Conservation (phyloP, 2,797 vertebrate species). For the Epinephelus coioides region DNA sequence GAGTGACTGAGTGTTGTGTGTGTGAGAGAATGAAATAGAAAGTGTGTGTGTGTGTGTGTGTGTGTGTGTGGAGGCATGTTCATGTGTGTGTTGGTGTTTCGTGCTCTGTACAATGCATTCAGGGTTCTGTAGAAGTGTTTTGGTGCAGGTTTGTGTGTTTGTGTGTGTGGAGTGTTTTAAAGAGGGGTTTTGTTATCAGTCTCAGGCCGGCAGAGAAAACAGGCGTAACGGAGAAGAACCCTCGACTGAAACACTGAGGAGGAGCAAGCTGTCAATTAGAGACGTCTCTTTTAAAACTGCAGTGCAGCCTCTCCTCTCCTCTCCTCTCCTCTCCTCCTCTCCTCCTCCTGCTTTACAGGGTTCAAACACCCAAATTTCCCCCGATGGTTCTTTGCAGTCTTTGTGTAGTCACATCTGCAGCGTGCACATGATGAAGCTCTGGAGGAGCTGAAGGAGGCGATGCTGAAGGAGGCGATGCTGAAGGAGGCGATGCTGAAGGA, state of each 20-base stretch:
- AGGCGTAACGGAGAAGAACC: slow-evolving; percentile 48
- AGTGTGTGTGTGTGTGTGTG: neutral
- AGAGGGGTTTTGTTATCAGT: slow-evolving; percentile 47
- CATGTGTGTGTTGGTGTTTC: slow-evolving; percentile 5
- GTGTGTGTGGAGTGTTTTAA: slow-evolving; percentile 41
- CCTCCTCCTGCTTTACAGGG: neutral
- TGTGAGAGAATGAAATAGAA: neutral
- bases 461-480: slow-evolving; percentile 16
- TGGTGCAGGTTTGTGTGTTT: slow-evolving; percentile 41
- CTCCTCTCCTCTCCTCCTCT: slow-evolving; percentile 2
- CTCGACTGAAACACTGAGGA: slow-evolving; percentile 37
- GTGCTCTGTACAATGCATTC: slow-evolving; percentile 9
- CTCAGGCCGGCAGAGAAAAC: slow-evolving; percentile 40
- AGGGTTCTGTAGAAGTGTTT: slow-evolving; percentile 22
- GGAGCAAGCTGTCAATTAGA: slow-evolving; percentile 60
- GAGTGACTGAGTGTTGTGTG: slow-evolving; percentile 31
- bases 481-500: slow-evolving; percentile 14
- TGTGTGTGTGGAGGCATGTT: neutral
- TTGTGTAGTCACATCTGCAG: slow-evolving; percentile 36
- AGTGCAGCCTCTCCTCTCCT: slow-evolving; percentile 14
- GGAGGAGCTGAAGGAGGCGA: slow-evolving; percentile 21
- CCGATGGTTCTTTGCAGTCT: neutral
- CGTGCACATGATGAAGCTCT: slow-evolving; percentile 6
- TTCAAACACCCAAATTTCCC: slow-evolving; percentile 5
- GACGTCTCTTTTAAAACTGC: slow-evolving; percentile 61